Base-by-base conservation (phyloP, 2,888 invertebrate genomes). In the Lasioglossum pauxillum region DNA sequence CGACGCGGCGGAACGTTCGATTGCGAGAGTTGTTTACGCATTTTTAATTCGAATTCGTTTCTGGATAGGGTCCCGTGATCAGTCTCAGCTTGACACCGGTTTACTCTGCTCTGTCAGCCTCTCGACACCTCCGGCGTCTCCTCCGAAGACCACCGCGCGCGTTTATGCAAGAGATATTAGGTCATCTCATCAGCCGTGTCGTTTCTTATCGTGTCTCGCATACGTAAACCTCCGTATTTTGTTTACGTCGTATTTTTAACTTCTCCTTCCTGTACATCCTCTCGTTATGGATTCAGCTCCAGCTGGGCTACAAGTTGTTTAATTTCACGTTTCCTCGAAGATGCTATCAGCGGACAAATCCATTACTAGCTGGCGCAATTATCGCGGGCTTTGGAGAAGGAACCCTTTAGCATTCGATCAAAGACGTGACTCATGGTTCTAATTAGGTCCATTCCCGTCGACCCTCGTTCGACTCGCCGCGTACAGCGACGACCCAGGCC, bases 81-180 rank as follows among this genome's bases (percentile, higher is more conserved):
- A 46, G n/a, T 46, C 49, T 73, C 72, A 23, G 27, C n/a, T 60
- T 38, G 84, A 85, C 78, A 38, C 35, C n/a, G 31, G 73, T 83
- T 80, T 80, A 76, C 75, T 41, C 60, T 71, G 7, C 75, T 27
- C 38, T 27, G 41, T 35, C 49, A 67, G 5, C 38, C 57, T 23
- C 64, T 49, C 19, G 19, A 19, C 69, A 53, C 53, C 23, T 49
- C 44, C 60, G 2, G 16, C 8, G 2, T 38, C 46, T 78, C 38
- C 64, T 77, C 75, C 19, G 38, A 19, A 16, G 35, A 67, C 67
- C 67, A 19, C 67, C 67, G 35, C 35, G 35, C 35, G 19, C 3
- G 60, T 64, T 64, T 64, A 64, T 31, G 27, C 27, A 35, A 10
- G 19, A 14, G 8, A 35, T 23, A 23, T 53, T 53, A 23, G 53